phyloP scores from a whole-genome alignment of 2,113 vertebrate species.

The Halichoerus grypus region DNA sequence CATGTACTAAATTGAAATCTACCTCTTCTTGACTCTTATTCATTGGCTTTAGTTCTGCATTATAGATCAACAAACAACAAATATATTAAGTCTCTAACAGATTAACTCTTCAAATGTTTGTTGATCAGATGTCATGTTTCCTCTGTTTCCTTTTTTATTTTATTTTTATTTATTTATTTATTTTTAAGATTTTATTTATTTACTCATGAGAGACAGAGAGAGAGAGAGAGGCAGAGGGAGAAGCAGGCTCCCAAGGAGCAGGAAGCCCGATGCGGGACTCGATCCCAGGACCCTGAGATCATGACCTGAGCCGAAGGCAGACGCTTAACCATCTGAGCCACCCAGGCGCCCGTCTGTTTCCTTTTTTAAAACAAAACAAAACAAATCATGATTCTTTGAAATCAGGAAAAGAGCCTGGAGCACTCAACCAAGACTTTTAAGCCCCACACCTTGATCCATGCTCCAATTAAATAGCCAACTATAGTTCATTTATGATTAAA shows the following conservation, averaged over 20 bases:
- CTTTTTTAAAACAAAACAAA: background rate
- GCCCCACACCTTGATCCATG: background rate
- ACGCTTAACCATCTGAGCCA: no score
- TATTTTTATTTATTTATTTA: no score
- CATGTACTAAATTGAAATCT: background rate
- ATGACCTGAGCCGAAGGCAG: no score
- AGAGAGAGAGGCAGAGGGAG: no score
- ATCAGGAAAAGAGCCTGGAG: background rate
- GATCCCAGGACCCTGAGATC: no score
- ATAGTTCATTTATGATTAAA: background rate
- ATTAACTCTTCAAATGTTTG: background rate
- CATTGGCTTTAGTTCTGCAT: background rate
- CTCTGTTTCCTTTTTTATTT: background rate
- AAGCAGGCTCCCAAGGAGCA: no score
- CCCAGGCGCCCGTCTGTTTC: background rate
- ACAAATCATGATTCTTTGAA: background rate
- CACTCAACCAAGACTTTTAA: background rate
- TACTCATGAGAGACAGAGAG: no score
- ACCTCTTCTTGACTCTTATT: background rate
- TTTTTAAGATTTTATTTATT: no score
- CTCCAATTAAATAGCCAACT: background rate
- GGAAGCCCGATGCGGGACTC: no score
- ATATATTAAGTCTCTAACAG: background rate
- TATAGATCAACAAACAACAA: background rate
- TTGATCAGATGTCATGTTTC: background rate